Evolutionary conservation across 2,888 invertebrate species (phyloP), one percentile per base, ranked within the genome.

Genomic region (Steinernema carpocapsae): DNA sequence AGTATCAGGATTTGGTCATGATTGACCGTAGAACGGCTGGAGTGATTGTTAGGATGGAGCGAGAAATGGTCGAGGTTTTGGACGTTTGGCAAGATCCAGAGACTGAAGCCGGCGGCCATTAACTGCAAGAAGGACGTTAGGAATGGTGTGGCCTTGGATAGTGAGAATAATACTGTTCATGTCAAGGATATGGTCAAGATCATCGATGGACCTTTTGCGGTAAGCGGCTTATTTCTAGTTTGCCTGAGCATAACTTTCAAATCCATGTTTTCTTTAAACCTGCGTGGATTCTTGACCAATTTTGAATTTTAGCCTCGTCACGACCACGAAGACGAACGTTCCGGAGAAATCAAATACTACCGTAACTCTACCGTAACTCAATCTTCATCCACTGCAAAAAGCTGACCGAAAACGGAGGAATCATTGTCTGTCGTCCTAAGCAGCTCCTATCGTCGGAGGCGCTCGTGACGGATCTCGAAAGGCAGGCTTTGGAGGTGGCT

Each of bases 1-100:
- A 97, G 89, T 97, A 95, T 93, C 97, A 97, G 14, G 97, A 99
- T 89, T 91, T 99, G 86, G 97, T 99, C 0, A 94, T 95, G 88
- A 90, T 96, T 0, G 95, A 96, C 91, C 93, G 87, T 90, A 96
- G 97, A 89, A 97, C 95, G 7, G 97, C 99, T 1, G 99, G 97
- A 26, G 95, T 96, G 0, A 99, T 99, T 82, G 96, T 99, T 0
- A 91, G 99, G 4, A 90, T 99, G 75, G 99, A 99, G 88, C 92
- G 95, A 78, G 99, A 99, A 88, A 94, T 93, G 88, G 96, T 99
- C 88, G 97, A 97, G 88, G 94, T 99, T 12, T 91, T 99, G 19
- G 95, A 94, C 80, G 94, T 93, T 95, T 87, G 97, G 97, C 71
- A 97, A 97, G 89, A 94, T 90, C 26, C 56, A 56, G 26, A 56